phyloP scores from a whole-genome alignment of 1,140 invertebrate species.

The Calliphora vicina region DNA sequence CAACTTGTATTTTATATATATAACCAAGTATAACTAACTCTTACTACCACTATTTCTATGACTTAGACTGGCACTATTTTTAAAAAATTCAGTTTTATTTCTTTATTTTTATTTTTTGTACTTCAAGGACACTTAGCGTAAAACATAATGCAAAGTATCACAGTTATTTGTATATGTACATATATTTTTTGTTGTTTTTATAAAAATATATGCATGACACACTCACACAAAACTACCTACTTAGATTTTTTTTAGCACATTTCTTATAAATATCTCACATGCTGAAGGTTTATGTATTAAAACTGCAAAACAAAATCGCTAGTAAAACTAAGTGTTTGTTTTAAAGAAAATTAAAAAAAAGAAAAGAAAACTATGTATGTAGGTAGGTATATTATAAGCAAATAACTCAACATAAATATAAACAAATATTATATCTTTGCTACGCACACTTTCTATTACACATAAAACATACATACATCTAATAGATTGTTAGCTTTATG shows the following conservation, averaged over 20 bases:
- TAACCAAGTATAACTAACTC: neutral
- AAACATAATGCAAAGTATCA: neutral
- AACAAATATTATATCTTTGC: too few species aligned
- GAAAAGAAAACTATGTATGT: too few species aligned
- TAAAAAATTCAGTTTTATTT: neutral
- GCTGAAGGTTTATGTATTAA: neutral
- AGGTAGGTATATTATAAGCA: too few species aligned
- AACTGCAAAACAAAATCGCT: neutral
- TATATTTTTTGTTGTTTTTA: neutral
- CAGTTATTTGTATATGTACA: neutral
- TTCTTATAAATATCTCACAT: neutral
- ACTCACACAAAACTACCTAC: neutral
- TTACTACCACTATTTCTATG: neutral
- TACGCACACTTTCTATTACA: too few species aligned
- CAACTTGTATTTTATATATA: too few species aligned
- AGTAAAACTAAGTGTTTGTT: neutral
- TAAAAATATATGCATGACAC: neutral
- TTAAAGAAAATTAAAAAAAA: neutral
- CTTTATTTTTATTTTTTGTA: neutral
- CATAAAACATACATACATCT: too few species aligned
- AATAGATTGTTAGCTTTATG: too few species aligned
- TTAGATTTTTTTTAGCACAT: neutral
- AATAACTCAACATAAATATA: too few species aligned
- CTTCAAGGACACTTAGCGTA: slow-evolving; percentile 1
- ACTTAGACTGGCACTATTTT: neutral